A percentile compares a stretch with the other conserved stretches of the same genome.
Conservation (phyloP, 2,797 vertebrate genomes). For the Scyliorhinus canicula region DNA sequence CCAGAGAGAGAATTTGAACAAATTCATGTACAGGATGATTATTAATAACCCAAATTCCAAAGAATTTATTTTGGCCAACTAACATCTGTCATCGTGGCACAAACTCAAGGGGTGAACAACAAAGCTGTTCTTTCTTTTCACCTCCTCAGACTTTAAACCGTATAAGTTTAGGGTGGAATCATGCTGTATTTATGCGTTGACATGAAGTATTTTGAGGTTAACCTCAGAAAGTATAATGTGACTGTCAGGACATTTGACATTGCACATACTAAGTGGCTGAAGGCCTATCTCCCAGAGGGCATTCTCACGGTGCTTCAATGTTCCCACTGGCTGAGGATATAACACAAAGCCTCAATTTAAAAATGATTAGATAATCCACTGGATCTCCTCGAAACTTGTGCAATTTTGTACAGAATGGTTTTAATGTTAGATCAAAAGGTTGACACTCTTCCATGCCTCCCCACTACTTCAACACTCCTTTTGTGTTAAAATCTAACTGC, state of each 20-base stretch:
- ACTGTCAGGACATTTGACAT: background rate
- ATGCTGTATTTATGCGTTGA: background rate
- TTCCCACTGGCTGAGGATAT: background rate
- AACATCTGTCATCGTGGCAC: background rate
- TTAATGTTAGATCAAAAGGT: background rate
- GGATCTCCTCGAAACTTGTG: background rate
- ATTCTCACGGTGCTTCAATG: background rate
- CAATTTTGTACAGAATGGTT: background rate
- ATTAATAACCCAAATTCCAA: background rate
- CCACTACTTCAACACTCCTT: background rate
- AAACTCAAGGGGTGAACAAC: background rate
- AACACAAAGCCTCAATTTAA: background rate
- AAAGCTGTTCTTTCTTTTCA: background rate
- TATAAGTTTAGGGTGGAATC: background rate
- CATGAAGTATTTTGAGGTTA: background rate
- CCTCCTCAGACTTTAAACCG: background rate
- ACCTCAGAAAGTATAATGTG: background rate
- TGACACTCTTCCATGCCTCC: background rate
- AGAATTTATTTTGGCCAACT: background rate
- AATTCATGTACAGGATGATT: background rate
- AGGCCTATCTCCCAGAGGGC: background rate
- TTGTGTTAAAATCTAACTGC: background rate
- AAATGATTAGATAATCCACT: background rate
- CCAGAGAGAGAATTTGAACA: background rate
- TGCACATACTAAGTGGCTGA: background rate